Base-by-base conservation (phyloP, 2,113 vertebrate genomes). In the Oreocharis arfaki region DNA sequence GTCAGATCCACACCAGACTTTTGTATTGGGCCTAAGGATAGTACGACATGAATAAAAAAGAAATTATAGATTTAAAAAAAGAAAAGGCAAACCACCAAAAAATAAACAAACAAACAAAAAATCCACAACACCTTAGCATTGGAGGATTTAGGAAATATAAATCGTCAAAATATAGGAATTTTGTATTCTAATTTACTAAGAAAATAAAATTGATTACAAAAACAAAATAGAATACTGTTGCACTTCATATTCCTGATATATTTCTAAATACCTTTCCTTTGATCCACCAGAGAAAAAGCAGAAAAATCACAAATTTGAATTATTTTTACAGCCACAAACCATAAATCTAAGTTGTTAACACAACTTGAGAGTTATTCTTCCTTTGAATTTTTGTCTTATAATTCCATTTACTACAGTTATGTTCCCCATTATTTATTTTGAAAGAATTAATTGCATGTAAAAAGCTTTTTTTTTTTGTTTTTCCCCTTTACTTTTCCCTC, bases 111-210 rank as follows among this genome's bases (percentile, higher is more conserved):
- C 11, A 16, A 41, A 20, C 10, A 6, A 35, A 41, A 28, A 16
- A 2, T 1, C 1, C 4, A 52, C 21, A 37, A 7, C 6, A 42
- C 2, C 3, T 35, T 44, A 68, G 19, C 3, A 75, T 44, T 49
- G 42, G 28, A 46, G 6, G n/a, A n/a, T n/a, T n/a, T n/a, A n/a
- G 5, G 47, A 69, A 68, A 86, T 32, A 71, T 3, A n/a, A 28
- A 1, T 49, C 32, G 1, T 26, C 12, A 65, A 87, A 84, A 64
- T 3, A 64, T 30, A 69, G 0, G 0, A 56, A 52, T 64, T 69
- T 60, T 87, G 2, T 30, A 16, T 65, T 74, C 11, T 71, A 77
- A 50, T 73, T 86, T 69, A 44, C 10, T 28, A 69, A 60, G 10
- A 56, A 52, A 71, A 44, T 26, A 27, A 44, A 57, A 60, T 19